Conservation (phyloP, 35 echinoderm and acorn worm genomes). For the Lytechinus pictus region DNA sequence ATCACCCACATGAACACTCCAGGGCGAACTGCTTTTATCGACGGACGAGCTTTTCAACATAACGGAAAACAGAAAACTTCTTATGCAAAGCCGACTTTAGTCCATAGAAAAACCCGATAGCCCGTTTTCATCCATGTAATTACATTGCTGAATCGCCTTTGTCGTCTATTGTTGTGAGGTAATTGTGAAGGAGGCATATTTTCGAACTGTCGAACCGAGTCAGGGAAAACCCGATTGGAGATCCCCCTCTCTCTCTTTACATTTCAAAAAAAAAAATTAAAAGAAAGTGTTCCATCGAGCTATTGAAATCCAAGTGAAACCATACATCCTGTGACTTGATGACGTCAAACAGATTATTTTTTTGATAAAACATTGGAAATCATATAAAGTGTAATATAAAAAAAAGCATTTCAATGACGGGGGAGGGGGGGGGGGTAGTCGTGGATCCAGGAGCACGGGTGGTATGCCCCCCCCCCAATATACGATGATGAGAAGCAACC, state of each 20-base stretch:
- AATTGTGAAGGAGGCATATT: constrained; percentile 16
- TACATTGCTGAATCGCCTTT: constrained; percentile 21
- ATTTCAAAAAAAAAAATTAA: background rate
- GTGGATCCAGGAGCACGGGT: no score
- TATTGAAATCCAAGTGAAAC: background rate
- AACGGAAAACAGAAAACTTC: constrained; percentile 1
- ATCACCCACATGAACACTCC: background rate
- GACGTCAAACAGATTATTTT: background rate
- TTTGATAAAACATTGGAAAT: background rate
- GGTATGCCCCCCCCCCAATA: no score
- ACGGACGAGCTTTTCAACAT: background rate
- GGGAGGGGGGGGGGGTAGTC: no score
- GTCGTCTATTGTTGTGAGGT: constrained; percentile 19
- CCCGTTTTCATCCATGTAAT: constrained; percentile 23
- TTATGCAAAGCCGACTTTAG: background rate
- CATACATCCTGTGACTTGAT: background rate
- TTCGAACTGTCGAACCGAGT: background rate
- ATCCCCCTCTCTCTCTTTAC: background rate
- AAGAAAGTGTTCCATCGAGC: background rate
- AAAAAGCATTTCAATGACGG: no score
- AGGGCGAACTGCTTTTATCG: background rate
- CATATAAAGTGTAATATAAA: background rate
- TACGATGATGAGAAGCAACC: no score
- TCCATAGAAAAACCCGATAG: background rate
- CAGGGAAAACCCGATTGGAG: background rate